Percentiles rank a stretch among this genome's conserved stretches.
phyloP scores from a whole-genome alignment of 1,140 invertebrate species.

The Magallana angulata region DNA sequence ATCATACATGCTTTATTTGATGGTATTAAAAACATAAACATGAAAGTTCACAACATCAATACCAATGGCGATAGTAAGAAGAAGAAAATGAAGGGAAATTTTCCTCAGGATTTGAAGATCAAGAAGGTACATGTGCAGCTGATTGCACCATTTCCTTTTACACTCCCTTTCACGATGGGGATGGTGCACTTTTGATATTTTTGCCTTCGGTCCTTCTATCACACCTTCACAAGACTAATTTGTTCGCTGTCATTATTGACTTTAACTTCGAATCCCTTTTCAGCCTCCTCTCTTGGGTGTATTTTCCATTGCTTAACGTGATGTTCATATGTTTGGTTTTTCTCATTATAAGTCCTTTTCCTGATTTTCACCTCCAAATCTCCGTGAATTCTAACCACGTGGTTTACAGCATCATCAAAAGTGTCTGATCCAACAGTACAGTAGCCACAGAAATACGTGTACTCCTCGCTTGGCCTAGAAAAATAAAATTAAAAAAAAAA shows the following conservation, averaged over 20 bases:
- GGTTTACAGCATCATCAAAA: not conserved
- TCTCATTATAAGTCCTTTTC: slow-evolving; percentile 20
- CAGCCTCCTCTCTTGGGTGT: not conserved
- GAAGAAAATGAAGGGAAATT: too few relatives aligned
- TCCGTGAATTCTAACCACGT: not conserved
- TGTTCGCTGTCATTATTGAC: slow-evolving; percentile 8
- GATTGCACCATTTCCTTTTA: too few relatives aligned
- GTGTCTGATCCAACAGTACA: not conserved
- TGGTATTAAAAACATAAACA: too few relatives aligned
- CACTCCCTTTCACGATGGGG: too few relatives aligned
- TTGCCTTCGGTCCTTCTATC: not conserved
- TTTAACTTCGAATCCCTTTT: not conserved
- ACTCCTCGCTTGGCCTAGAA: not conserved
- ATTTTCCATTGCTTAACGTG: slow-evolving; percentile 12
- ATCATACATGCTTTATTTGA: too few relatives aligned
- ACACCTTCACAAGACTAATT: not conserved
- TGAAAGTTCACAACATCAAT: too few relatives aligned
- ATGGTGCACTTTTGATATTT: too few relatives aligned
- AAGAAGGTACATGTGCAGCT: too few relatives aligned
- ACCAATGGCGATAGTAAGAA: too few relatives aligned
- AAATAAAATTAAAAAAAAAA: not conserved
- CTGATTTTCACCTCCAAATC: not conserved
- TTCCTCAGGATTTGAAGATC: too few relatives aligned
- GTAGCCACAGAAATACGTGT: slow-evolving; percentile 7
- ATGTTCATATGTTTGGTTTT: not conserved